phyloP scores from a whole-genome alignment of 92 coral and sea anemone genomes.

The Heteractis magnifica region DNA sequence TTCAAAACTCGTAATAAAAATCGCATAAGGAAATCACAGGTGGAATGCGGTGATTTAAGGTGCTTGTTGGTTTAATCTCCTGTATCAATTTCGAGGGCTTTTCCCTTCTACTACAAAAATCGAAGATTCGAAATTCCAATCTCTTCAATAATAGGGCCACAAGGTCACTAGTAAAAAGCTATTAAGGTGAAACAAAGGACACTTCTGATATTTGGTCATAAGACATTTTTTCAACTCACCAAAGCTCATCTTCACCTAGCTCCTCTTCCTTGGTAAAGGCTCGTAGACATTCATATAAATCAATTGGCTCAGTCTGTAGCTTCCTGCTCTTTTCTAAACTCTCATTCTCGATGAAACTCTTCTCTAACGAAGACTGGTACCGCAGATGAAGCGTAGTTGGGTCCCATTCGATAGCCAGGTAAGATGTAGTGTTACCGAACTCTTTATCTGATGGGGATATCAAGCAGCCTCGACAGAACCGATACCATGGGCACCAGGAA shows the following conservation, averaged over 20 bases:
- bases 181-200: too few relatives aligned
- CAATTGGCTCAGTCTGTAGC: constrained; percentile 96
- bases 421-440: constrained; percentile 81
- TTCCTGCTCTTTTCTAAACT: constrained; percentile 92
- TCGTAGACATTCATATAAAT: constrained; percentile 89
- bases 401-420: constrained; percentile 95
- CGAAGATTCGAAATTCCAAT: too few relatives aligned
- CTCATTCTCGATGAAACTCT: constrained; percentile 80
- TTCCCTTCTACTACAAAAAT: too few relatives aligned
- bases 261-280: constrained; percentile 98
- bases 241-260: constrained; percentile 93
- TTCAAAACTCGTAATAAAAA: not conserved
- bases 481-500: constrained; percentile 97
- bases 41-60: too few relatives aligned
- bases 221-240: constrained; percentile 38
- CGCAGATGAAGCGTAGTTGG: constrained; percentile 99
- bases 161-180: too few relatives aligned
- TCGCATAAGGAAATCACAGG: too few relatives aligned
- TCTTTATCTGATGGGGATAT: constrained; percentile 78
- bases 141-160: too few relatives aligned
- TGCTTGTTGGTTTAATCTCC: not conserved
- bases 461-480: constrained; percentile 93
- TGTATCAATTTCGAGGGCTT: too few relatives aligned
- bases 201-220: too few relatives aligned
- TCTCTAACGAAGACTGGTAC: constrained; percentile 92